Conservation (phyloP, 1,140 invertebrate genomes). For the Zaprionus gabonicus region DNA sequence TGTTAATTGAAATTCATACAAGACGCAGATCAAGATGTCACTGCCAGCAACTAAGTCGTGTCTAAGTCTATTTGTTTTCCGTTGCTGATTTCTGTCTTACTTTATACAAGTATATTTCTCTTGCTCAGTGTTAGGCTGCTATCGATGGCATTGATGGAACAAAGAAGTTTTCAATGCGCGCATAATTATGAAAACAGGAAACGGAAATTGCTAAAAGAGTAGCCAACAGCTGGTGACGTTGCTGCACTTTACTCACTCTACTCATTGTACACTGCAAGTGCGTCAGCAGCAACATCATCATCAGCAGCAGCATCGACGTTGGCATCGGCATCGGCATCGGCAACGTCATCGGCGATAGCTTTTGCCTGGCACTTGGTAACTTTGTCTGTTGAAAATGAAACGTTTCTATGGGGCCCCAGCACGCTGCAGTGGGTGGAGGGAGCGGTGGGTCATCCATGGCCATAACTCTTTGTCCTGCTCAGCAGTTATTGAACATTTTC, state of each 20-base stretch:
- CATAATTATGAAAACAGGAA: slow-evolving; percentile 73
- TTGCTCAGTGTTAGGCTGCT: neutral
- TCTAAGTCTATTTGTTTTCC: slow-evolving; percentile 27
- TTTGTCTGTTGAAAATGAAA: slow-evolving; percentile 62
- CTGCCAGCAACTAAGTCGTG: slow-evolving; percentile 34
- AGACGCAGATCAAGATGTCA: slow-evolving; percentile 71
- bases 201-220: slow-evolving; percentile 63
- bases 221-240: slow-evolving; percentile 31
- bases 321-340: slow-evolving; percentile 45
- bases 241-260: slow-evolving; percentile 54
- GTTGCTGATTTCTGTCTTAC: neutral
- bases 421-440: neutral
- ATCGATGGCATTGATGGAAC: slow-evolving; percentile 39
- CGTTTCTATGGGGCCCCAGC: slow-evolving; percentile 15
- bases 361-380: slow-evolving; percentile 73
- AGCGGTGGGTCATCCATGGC: slow-evolving; percentile 37
- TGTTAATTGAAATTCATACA: slow-evolving; percentile 81
- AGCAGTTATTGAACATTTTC: slow-evolving; percentile 83
- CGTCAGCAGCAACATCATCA: slow-evolving; percentile 42
- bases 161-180: slow-evolving; percentile 54
- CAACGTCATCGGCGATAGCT: slow-evolving; percentile 69
- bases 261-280: slow-evolving; percentile 43
- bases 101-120: neutral
- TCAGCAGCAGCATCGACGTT: slow-evolving; percentile 32
- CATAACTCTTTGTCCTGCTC: slow-evolving; percentile 81